These are phyloP conservation scores for Papilio helenus DNA, from an alignment of 1,140 invertebrate species.

Conservation along the genomic window DNA sequence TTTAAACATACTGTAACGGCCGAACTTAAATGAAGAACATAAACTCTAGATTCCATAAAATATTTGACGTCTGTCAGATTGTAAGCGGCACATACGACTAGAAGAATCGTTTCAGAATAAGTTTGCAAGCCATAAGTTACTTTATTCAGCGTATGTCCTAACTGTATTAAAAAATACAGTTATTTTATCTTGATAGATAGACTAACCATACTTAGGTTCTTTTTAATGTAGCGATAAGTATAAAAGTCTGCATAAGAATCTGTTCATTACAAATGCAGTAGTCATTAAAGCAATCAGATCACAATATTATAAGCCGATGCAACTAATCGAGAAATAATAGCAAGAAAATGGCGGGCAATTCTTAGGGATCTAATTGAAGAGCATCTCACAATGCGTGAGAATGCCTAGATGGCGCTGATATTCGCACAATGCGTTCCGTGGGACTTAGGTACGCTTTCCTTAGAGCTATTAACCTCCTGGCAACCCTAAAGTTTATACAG, in stretches of 20 bases:
- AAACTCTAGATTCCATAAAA: too few relatives aligned
- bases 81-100: too few relatives aligned
- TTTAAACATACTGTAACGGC: too few relatives aligned
- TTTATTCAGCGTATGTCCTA: too few relatives aligned
- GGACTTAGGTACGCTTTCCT: constrained; percentile 15
- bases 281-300: constrained; percentile 31
- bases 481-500: neutral
- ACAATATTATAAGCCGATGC: constrained; percentile 13
- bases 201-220: neutral
- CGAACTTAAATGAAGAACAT: too few relatives aligned
- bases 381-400: constrained; percentile 29
- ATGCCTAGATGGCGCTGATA: constrained; percentile 35
- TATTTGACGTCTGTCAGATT: too few relatives aligned
- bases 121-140: too few relatives aligned
- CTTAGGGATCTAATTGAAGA: constrained; percentile 26
- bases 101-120: too few relatives aligned
- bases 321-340: constrained; percentile 37
- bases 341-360: constrained; percentile 36
- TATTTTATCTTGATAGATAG: too few relatives aligned
- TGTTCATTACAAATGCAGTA: neutral
- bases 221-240: neutral
- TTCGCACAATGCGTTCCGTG: constrained; percentile 22
- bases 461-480: neutral
- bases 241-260: neutral
- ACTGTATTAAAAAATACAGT: too few relatives aligned